Base-by-base conservation (phyloP, 1,140 invertebrate species). In the Antheraea mylitta region DNA sequence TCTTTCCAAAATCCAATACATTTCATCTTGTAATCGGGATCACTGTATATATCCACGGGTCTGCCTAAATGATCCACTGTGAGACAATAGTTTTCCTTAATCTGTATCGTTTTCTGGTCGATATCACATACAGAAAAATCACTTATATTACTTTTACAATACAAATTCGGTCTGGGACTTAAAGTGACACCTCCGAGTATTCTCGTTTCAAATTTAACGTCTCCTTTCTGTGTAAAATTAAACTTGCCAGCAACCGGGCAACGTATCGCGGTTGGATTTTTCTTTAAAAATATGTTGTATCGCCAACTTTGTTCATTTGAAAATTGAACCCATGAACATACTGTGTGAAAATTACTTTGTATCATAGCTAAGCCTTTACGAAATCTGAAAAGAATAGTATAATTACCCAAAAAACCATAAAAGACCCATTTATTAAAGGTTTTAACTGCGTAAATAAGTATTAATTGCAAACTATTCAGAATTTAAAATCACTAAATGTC, bases 1-100 rank as follows among this genome's bases (percentile, higher is more conserved):
- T 99, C 99, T 89, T 99, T 99, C 97, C 98, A 99, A 89, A 95
- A 99, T 3, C 98, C 99, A 79, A 99, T 98, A 88, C 99, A 99
- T 84, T 98, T 98, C 95, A 99, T 96, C 84, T 96, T 96, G 80
- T 99, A 98, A 94, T 99, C 99, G 13, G 98, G 97, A 81, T 98
- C 97, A 94, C 97, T 98, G 94, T 98, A 98, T 86, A 98, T 98
- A 92, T 98, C 98, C 38, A 98, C 96, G 7, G 98, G 98, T 80
- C 96, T 93, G 66, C 98, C 98, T 77, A 97, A 94, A 92, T 99
- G 96, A 93, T 99, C 98, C 5, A 99, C 98, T n/a, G 97, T 97
- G 7, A 99, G 93, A 87, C 98, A 99, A 78, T 99, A 99, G 73
- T 97, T 98, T 82, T 98, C 98, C 91, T 99, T 98, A 59, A 99